A percentile compares a stretch with the other conserved stretches of the same genome.
Evolutionary conservation across 2,113 vertebrate species (phyloP).

Genomic region (Hirundichthys speculiger): DNA sequence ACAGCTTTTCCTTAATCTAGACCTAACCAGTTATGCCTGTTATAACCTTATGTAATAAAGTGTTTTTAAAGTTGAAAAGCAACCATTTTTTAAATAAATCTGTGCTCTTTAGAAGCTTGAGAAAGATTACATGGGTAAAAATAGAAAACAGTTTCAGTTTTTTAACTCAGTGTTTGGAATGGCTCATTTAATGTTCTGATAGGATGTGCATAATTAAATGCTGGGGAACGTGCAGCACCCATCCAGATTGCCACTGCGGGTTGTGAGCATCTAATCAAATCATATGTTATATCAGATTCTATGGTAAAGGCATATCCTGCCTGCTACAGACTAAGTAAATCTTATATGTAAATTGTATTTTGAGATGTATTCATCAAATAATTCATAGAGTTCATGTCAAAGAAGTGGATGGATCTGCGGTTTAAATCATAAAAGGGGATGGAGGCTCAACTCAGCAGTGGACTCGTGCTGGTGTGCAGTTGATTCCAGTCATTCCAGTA

Average conservation of each 20-base stretch:
- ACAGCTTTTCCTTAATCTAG: no score
- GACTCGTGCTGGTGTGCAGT: no score
- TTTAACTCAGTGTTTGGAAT: not conserved
- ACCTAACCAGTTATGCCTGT: no score
- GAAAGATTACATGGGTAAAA: no score
- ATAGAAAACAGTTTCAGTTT: no score
- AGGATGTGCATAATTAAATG: not conserved
- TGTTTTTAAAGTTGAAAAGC: no score
- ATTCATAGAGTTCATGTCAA: not conserved
- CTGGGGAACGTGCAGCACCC: not conserved
- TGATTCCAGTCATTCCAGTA: no score
- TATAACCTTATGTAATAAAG: no score
- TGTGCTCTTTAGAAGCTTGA: not conserved
- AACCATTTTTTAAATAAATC: no score
- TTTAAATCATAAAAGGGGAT: not conserved
- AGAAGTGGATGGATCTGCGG: not conserved
- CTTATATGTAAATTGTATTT: not conserved
- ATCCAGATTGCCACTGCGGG: not conserved
- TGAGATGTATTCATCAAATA: not conserved
- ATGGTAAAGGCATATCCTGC: not conserved
- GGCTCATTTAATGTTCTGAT: not conserved
- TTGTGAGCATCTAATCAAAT: not conserved
- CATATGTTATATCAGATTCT: no score
- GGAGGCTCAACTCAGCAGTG: not conserved
- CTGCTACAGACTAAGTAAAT: not conserved